Base-by-base conservation (phyloP, 1,140 invertebrate species). In the Delia radicum region DNA sequence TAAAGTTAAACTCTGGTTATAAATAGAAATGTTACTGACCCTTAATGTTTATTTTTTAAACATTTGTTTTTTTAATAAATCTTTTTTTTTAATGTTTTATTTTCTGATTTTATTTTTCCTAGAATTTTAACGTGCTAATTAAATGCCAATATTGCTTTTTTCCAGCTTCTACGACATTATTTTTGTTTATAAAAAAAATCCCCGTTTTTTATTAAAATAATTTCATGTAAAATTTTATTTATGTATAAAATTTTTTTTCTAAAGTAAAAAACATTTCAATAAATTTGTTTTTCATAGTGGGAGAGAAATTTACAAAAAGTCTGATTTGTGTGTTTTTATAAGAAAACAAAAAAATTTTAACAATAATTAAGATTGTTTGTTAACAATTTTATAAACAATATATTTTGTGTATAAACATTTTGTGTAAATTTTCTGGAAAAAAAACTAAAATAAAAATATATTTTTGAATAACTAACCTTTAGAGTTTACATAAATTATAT, bases 221-320 rank as follows among this genome's bases (percentile, higher is more conserved):
- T 42, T 42, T 42, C 15, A 42, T 42, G 10, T 55, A 55, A 26
- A n/a, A 2, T 67, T 28, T 67, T 29, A 28, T 67, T 27, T 67
- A 12, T 55, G n/a, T n/a, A n/a, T n/a, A 55, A 21, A 55, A 21
- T 7, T 13, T 55, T 55, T 55, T 18, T 55, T 4, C 48, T 7
- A 33, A 69, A 24, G 37, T 2, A 33, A 69, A 63, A 5, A 67
- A 65, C 24, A 65, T 28, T 28, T 12, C 24, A 29, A 31, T 18
- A 67, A 67, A 67, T 33, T 31, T 69, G 29, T 33, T 69, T 69
- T 18, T 33, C 29, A 33, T 33, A 69, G 65, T 69, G 65, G 65
- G 65, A 69, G 65, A 69, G 65, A 69, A 69, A 21, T 69, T 69
- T 69, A 69, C 29, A 69, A 69, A 69, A 69, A 69, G 65, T 33